phyloP scores from a whole-genome alignment of 2,888 invertebrate genomes.

The Hetaerina titia region DNA sequence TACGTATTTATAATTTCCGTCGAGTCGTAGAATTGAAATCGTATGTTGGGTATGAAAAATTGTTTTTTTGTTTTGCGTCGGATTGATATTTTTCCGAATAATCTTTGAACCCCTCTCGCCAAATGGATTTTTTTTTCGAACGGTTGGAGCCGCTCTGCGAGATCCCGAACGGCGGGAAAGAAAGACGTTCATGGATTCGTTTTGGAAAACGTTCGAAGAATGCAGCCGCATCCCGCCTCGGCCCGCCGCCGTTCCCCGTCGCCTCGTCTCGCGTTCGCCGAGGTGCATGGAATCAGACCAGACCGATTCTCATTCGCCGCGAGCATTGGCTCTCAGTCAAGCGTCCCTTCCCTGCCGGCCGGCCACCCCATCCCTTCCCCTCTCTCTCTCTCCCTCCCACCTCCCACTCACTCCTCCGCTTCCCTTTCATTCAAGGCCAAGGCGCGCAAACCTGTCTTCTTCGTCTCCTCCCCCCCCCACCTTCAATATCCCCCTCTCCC shows the following conservation, averaged over 20 bases:
- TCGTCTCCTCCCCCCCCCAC: neutral
- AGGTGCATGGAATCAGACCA: neutral
- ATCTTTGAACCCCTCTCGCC: neutral
- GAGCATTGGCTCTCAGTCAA: constrained; percentile 31
- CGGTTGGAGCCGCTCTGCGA: neutral
- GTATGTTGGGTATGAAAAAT: too few relatives aligned
- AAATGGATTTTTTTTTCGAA: too few relatives aligned
- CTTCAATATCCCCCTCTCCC: neutral
- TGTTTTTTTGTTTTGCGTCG: neutral
- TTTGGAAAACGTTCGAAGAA: neutral
- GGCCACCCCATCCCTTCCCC: neutral
- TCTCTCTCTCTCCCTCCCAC: neutral
- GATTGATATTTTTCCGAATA: neutral
- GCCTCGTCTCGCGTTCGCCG: too few relatives aligned
- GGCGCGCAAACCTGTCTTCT: constrained; percentile 57
- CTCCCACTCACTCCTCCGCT: neutral
- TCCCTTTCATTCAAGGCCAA: constrained; percentile 60
- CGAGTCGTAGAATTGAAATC: too few relatives aligned
- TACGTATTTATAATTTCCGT: too few relatives aligned
- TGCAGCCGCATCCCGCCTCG: neutral
- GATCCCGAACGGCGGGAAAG: neutral
- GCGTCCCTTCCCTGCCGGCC: neutral
- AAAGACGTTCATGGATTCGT: neutral
- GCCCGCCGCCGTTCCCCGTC: too few relatives aligned
- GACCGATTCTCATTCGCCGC: neutral